A percentile compares a stretch with the other conserved stretches of the same genome.
These are phyloP conservation scores for Harlomillsia oculata DNA, from an alignment of 1,140 invertebrate species.

Conservation along the genomic window DNA sequence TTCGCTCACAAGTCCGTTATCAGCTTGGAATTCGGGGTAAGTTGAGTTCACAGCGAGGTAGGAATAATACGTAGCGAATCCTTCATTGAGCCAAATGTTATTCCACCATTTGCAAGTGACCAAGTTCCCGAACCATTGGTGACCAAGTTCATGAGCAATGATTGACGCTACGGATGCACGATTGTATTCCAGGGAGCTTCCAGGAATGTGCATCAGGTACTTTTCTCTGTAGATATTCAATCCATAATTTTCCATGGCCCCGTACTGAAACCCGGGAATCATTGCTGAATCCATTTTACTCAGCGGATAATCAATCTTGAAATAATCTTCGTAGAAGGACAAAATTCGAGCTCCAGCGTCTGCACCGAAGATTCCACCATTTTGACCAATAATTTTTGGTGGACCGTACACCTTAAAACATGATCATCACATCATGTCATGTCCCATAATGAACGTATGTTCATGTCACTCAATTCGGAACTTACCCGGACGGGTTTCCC, in stretches of 20 bases:
- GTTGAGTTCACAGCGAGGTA: constrained; percentile 36
- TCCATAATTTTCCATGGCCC: constrained; percentile 16
- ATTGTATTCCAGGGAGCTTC: not conserved
- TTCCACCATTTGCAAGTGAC: constrained; percentile 42
- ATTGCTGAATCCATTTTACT: constrained; percentile 21
- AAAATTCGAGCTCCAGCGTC: constrained; percentile 54
- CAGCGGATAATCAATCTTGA: constrained; percentile 66
- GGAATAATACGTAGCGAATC: constrained; percentile 46
- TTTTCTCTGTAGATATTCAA: constrained; percentile 18
- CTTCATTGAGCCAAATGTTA: constrained; percentile 50
- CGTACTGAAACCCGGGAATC: constrained; percentile 15
- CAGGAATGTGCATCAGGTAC: constrained; percentile 12
- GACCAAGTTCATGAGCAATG: constrained; percentile 16
- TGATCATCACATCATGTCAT: too few species aligned
- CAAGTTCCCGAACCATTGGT: constrained; percentile 44
- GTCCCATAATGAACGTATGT: not conserved
- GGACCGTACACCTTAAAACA: constrained; percentile 62
- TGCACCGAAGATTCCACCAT: constrained; percentile 46
- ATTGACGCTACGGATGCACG: not conserved
- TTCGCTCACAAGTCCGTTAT: constrained; percentile 5
- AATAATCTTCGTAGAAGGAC: constrained; percentile 73
- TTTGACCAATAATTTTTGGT: constrained; percentile 63
- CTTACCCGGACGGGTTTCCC: constrained; percentile 23
- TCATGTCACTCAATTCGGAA: not conserved
- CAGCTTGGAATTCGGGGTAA: constrained; percentile 16